Base-by-base conservation (phyloP, 2,888 invertebrate genomes). In the Mechanitis mazaeus region DNA sequence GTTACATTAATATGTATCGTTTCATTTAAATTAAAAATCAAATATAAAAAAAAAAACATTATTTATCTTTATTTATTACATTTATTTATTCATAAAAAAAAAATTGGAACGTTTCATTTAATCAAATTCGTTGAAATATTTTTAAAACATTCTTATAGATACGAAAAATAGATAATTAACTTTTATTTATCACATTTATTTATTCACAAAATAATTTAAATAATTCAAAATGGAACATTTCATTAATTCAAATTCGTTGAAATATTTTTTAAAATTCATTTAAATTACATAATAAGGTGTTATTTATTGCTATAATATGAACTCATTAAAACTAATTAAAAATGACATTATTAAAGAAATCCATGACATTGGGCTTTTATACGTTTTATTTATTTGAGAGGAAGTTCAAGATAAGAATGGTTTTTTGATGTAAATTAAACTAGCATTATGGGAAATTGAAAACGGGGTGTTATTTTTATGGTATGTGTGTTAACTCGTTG, bases 291-390 rank as follows among this genome's bases (percentile, higher is more conserved):
- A 66, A 59, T 62, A 60, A 60, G 58, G 28, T 50, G 60, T 42
- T 66, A 66, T 66, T 66, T 63, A 66, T 66, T 54, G 55, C 62
- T 47, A 45, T 54, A 56, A 64, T 61, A 61, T 58, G 56, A 65
- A 58, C 59, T 61, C 54, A 62, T 59, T 64, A 66, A 46, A 64
- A 64, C 58, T 66, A 54, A 66, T 66, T 64, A 64, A 64, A 64
- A 60, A 47, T 54, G 56, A 54, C 58, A 55, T 60, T 46, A 59
- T 66, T 64, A 66, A 59, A 60, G 64, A 61, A 45, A 61, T 58
- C 47, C 58, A 58, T 62, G 61, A 60, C 54, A 57, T 58, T 60
- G 56, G 63, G 59, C 9, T 61, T 50, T 42, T 53, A 55, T 61
- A 61, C 11, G 7, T 59, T 66, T 61, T 58, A 64, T 66, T 64